Conservation (phyloP, 2,113 vertebrate genomes). For the Lanius ludovicianus region DNA sequence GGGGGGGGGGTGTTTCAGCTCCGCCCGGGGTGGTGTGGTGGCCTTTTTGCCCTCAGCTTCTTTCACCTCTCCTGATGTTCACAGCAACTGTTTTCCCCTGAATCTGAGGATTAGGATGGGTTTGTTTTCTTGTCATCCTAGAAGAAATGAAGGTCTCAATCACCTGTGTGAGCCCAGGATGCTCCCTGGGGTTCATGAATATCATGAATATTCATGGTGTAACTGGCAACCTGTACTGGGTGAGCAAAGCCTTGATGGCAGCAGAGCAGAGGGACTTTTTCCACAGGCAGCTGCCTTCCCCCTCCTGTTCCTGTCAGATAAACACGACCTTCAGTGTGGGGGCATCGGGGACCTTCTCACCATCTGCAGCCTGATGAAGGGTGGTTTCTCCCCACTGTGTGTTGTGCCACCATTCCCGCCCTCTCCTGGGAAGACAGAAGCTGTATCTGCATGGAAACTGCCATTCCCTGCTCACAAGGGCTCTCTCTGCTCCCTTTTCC, state of each 20-base stretch:
- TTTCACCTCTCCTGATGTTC: neutral
- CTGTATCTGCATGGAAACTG: neutral
- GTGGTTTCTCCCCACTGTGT: neutral
- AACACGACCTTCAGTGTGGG: neutral
- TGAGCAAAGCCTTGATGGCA: neutral
- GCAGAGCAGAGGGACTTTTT: neutral
- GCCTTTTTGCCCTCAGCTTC: neutral
- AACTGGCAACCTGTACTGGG: neutral
- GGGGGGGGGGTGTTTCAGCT: too few relatives aligned
- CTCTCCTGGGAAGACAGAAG: neutral
- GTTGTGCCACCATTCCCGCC: neutral
- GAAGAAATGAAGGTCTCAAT: neutral
- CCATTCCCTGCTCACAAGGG: neutral
- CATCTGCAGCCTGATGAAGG: fast-evolving
- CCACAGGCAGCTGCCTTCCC: neutral
- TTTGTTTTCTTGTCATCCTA: neutral
- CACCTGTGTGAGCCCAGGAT: neutral
- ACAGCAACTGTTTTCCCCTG: neutral
- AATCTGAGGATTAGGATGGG: neutral
- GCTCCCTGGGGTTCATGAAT: neutral
- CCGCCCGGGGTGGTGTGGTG: neutral
- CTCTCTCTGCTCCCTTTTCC: neutral
- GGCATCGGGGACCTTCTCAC: neutral
- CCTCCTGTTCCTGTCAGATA: neutral
- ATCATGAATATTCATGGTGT: fast-evolving